Conservation (phyloP, 2,888 invertebrate genomes). For the Rhopalosiphum nymphaeae region DNA sequence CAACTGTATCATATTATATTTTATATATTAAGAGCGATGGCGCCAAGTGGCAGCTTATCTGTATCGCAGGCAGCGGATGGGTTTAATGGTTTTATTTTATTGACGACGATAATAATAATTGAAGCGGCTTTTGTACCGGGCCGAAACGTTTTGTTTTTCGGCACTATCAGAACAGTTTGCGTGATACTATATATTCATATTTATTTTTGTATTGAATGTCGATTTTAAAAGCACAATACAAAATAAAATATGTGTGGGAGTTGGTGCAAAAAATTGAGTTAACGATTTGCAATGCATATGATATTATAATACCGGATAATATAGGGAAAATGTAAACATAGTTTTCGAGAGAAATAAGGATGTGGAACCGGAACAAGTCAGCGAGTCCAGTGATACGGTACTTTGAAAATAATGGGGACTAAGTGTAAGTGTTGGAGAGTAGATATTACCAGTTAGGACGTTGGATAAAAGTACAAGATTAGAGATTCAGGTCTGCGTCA, state of each 20-base stretch:
- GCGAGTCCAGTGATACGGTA: not conserved
- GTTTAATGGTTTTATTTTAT: constrained; percentile 37
- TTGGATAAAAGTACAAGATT: not conserved
- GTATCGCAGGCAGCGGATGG: constrained; percentile 1
- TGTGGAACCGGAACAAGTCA: not conserved
- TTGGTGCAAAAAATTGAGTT: not conserved
- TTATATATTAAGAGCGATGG: not conserved
- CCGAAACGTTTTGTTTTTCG: not conserved
- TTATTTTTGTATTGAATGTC: not conserved
- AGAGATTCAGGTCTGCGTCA: not conserved
- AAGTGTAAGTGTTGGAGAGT: not conserved
- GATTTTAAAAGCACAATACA: not conserved
- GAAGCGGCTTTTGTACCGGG: not conserved
- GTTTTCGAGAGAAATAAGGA: not conserved
- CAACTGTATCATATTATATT: constrained; percentile 1
- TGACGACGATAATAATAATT: constrained; percentile 27
- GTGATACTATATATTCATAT: not conserved
- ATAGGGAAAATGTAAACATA: not conserved
- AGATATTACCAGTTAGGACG: not conserved
- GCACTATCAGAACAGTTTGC: not conserved
- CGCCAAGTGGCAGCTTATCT: constrained; percentile 9
- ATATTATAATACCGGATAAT: not conserved
- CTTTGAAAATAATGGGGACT: not conserved
- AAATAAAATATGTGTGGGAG: not conserved
- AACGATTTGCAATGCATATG: not conserved